Base-by-base conservation (phyloP, 1,140 invertebrate genomes). In the Drosophila novamexicana region DNA sequence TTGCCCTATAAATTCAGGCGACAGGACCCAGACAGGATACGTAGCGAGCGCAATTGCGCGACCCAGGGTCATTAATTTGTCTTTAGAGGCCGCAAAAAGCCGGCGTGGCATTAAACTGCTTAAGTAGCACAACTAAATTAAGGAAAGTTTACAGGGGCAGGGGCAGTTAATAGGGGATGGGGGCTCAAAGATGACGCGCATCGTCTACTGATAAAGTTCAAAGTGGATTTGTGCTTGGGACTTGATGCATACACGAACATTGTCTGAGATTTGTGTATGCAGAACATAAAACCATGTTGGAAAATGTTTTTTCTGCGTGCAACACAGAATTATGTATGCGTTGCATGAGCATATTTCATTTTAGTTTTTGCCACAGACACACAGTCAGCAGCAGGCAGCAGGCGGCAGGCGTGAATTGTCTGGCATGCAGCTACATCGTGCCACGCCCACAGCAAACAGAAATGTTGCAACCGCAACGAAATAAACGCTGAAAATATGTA, bases 51-150 rank as follows among this genome's bases (percentile, higher is more conserved):
- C 70, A 65, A 75, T 76, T 69, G 63, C 44, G 62, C 54, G 79
- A 76, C 79, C 79, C 32, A 68, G 79, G 76, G 83, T 79, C 82
- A 86, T 86, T 86, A 86, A 86, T 86, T 86, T 86, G 82, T 88
- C 82, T 79, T 82, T 66, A 53, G 83, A 66, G 76, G 65, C 54
- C 50, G 63, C 66, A 45, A 54, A 59, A 37, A 6, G 53, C 36
- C 45, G 68, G 52, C 54, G 61, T 53, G 53, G 82, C 71, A 85
- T 88, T 86, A 88, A 88, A 86, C 83, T 86, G 83, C 79, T 86
- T 86, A 86, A 86, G 82, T 86, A 88, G 79, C 83, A 88, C 83
- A 86, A 88, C 82, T 86, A 88, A 86, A 86, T 86, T 83, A 86
- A 82, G 82, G 82, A 86, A 77, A 79, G 76, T 77, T 54, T 10